These are phyloP conservation scores for Cistogaster globosa DNA, from an alignment of 2,888 invertebrate genomes.

Conservation along the genomic window DNA sequence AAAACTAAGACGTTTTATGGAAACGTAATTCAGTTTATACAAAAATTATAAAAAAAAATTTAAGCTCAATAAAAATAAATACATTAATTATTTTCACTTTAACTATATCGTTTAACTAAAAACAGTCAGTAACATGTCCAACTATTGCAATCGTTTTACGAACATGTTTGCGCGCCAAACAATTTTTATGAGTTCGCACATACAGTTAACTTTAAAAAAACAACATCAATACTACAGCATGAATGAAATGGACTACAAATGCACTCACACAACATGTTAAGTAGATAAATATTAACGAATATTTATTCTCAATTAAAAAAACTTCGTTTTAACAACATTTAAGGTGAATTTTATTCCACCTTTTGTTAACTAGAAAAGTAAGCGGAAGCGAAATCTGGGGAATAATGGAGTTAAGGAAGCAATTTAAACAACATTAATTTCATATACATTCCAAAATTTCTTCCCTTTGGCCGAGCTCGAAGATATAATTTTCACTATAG, in stretches of 20 bases:
- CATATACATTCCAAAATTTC: too few relatives aligned
- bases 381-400: too few relatives aligned
- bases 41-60: not conserved
- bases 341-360: too few relatives aligned
- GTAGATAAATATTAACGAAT: slow-evolving; percentile 1
- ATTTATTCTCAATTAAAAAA: not conserved
- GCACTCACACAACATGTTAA: not conserved
- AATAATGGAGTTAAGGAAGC: too few relatives aligned
- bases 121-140: slow-evolving; percentile 2
- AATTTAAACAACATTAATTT: too few relatives aligned
- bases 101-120: too few relatives aligned
- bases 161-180: slow-evolving; percentile 53
- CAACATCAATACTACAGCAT: not conserved
- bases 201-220: not conserved
- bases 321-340: too few relatives aligned
- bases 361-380: too few relatives aligned
- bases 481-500: too few relatives aligned
- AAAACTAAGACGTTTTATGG: not conserved
- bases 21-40: not conserved
- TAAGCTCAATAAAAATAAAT: not conserved
- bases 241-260: not conserved
- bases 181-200: not conserved
- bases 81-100: not conserved
- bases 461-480: too few relatives aligned
- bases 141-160: slow-evolving; percentile 9